Percentiles rank a stretch among this genome's conserved stretches.
phyloP scores from a whole-genome alignment of 2,888 invertebrate species.

The Malacosoma neustria region DNA sequence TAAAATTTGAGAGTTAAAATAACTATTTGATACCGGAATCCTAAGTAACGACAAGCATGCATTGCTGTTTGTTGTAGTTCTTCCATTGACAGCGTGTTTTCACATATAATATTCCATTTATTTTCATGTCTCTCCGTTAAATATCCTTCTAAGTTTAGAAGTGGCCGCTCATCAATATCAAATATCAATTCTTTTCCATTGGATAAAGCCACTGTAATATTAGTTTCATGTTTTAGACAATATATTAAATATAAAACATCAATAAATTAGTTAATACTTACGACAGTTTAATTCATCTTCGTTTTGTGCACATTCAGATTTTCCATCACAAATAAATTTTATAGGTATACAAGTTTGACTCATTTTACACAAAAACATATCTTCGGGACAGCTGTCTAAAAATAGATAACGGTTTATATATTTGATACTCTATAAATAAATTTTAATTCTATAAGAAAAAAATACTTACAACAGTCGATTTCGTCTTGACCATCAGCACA shows the following conservation, averaged over 20 bases:
- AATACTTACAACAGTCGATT: constrained; percentile 79
- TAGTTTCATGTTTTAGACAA: background rate
- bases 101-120: constrained; percentile 80
- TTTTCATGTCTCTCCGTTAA: constrained; percentile 76
- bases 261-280: constrained; percentile 48
- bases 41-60: constrained; percentile 79
- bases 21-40: too few species aligned
- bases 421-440: too few species aligned
- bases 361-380: constrained; percentile 77
- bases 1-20: too few species aligned
- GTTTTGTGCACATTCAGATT: constrained; percentile 76
- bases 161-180: constrained; percentile 77
- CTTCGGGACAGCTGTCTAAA: constrained; percentile 71
- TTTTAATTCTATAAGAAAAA: too few species aligned
- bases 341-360: constrained; percentile 78
- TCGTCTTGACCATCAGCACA: constrained; percentile 87
- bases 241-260: background rate
- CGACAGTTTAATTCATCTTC: constrained; percentile 89
- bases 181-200: constrained; percentile 76
- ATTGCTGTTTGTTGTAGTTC: constrained; percentile 64
- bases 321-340: constrained; percentile 78
- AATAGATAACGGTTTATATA: too few species aligned
- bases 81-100: constrained; percentile 50
- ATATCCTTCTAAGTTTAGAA: constrained; percentile 75
- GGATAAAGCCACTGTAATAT: constrained; percentile 81